These are phyloP conservation scores for Trilocha varians DNA, from an alignment of 2,888 invertebrate species.

Conservation along the genomic window DNA sequence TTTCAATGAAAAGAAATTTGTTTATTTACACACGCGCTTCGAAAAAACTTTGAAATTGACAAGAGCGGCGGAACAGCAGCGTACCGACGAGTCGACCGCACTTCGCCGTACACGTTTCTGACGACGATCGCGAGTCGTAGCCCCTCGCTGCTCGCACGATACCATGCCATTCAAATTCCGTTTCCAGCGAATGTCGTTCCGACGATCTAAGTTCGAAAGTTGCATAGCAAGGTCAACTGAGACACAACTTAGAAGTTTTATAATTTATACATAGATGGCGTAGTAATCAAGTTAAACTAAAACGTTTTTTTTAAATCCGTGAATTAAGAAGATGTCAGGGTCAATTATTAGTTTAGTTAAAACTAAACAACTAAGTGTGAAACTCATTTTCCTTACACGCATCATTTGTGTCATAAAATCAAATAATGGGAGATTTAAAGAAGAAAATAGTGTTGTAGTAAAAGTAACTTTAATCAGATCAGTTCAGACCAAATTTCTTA, in stretches of 20 bases:
- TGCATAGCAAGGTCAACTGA: slow-evolving; percentile 51
- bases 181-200: slow-evolving; percentile 49
- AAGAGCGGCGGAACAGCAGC: slow-evolving; percentile 66
- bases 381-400: no score
- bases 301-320: no score
- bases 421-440: no score
- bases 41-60: slow-evolving; percentile 61
- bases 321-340: no score
- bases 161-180: slow-evolving; percentile 55
- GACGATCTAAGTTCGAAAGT: slow-evolving; percentile 61
- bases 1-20: slow-evolving; percentile 61
- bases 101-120: slow-evolving; percentile 73
- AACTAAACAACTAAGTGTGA: no score
- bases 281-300: no score
- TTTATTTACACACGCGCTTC: slow-evolving; percentile 71
- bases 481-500: no score
- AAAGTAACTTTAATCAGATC: no score
- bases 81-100: slow-evolving; percentile 72
- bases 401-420: no score
- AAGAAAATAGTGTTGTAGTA: no score
- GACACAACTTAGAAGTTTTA: slow-evolving; percentile 32
- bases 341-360: no score
- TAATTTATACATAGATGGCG: slow-evolving; percentile 31
- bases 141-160: slow-evolving; percentile 20
- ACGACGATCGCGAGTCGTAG: slow-evolving; percentile 23